These are phyloP conservation scores for Chymomyza fuscimana DNA, from an alignment of 2,888 invertebrate genomes.

Conservation along the genomic window DNA sequence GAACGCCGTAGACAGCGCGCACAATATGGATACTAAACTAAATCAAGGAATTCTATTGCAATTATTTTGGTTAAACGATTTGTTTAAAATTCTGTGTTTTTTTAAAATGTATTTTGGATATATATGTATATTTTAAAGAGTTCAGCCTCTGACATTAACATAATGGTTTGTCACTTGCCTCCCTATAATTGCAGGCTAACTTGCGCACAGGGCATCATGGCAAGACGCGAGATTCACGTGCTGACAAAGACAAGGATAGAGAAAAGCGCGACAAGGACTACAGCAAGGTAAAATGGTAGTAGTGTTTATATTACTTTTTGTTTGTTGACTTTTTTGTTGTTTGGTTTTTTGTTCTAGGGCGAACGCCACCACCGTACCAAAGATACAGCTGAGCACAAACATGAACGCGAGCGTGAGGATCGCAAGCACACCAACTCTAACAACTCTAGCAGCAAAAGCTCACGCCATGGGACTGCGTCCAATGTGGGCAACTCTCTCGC, in stretches of 20 bases:
- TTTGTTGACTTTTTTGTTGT: neutral
- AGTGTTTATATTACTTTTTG: neutral
- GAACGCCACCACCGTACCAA: constrained; percentile 63
- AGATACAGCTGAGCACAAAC: constrained; percentile 50
- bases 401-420: constrained; percentile 46
- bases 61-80: too few relatives aligned
- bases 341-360: constrained; percentile 35
- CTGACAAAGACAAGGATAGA: constrained; percentile 38
- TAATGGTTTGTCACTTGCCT: constrained; percentile 1
- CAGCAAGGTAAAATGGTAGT: constrained; percentile 37
- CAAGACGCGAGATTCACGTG: constrained; percentile 38
- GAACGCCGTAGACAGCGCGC: neutral
- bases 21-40: too few relatives aligned
- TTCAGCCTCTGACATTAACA: neutral
- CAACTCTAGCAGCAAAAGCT: constrained; percentile 18
- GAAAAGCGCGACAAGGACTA: constrained; percentile 48
- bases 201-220: neutral
- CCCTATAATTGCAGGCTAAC: constrained; percentile 44
- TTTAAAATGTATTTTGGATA: too few relatives aligned
- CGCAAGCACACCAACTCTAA: constrained; percentile 12
- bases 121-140: neutral
- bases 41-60: too few relatives aligned
- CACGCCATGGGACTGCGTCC: constrained; percentile 19
- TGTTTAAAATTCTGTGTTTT: neutral
- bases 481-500: constrained; percentile 15